Base-by-base conservation (phyloP, 2,888 invertebrate genomes). In the Volucella inflata region DNA sequence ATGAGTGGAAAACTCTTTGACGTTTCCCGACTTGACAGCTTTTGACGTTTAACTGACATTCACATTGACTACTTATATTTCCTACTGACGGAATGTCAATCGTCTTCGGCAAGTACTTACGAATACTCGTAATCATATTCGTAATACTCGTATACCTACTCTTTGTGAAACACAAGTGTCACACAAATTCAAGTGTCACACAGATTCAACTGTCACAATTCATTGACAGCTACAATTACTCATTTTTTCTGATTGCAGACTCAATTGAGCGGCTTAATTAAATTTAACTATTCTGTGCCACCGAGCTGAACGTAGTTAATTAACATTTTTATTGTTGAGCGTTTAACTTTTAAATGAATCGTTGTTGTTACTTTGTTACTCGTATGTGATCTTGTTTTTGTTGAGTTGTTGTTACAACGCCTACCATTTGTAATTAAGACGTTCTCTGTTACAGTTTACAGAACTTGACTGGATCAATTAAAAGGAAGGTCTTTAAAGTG, bases 261-360 rank as follows among this genome's bases (percentile, higher is more conserved):
- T 78, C 79, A 79, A 83, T 83, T 83, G 83, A 74, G 55, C 40
- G 78, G 65, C 78, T 42, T 79, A 83, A 79, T 74, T 72, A 74
- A 74, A 68, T 78, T 74, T 74, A 79, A 74, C 83, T 79, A 79
- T 36, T 64, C 60, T 55, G 62, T 55, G 72, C 40, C 44, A 48
- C 40, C 50, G 51, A 68, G 51, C 36, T 44, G n/a, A n/a, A n/a
- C 67, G 14, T 14, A 40, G 46, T 67, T 75, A 67, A 76, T 81
- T 81, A 81, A 62, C 68, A 70, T 68, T 81, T 81, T 76, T 55
- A 81, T 76, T 76, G 81, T 70, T 76, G 12, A 48, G 48, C 76
- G 74, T 79, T 67, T 79, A 59, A 72, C 71, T 67, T 40, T 53
- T 67, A 30, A 30, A 30, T 30, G 30, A 30, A 30, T 30, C 6